phyloP scores from a whole-genome alignment of 2,113 vertebrate genomes.

The Microtus pennsylvanicus region DNA sequence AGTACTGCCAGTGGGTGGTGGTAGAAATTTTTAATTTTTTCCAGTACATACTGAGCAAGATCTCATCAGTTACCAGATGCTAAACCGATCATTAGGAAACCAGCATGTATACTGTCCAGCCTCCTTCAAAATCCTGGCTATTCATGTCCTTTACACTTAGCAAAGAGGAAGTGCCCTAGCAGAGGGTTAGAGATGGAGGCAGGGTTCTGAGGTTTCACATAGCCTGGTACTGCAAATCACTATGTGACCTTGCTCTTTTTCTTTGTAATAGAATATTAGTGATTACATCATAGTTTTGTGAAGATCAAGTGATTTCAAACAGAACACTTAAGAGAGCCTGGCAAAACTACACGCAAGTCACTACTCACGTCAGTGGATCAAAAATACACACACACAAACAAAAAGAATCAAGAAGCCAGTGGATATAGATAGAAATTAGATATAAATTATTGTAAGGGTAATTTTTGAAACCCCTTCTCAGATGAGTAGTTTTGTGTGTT shows the following conservation, averaged over 20 bases:
- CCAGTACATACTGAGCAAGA: background rate
- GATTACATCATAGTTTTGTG: background rate
- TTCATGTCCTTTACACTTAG: background rate
- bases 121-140: background rate
- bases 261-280: background rate
- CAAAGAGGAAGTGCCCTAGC: background rate
- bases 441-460: background rate
- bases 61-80: background rate
- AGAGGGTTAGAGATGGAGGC: background rate
- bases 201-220: background rate
- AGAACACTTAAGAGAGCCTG: background rate
- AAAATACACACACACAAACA: background rate
- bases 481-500: background rate
- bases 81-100: background rate
- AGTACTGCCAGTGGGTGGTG: background rate
- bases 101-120: fast-evolving
- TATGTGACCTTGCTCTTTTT: background rate
- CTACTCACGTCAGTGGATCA: background rate
- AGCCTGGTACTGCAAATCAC: background rate
- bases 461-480: background rate
- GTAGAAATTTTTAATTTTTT: background rate
- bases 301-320: background rate
- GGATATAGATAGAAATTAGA: too few relatives aligned
- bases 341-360: background rate
- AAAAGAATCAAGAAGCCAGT: background rate